A percentile compares a stretch with the other conserved stretches of the same genome.
Evolutionary conservation across 2,797 vertebrate genomes (phyloP).

Genomic region (Austrolebias charrua): DNA sequence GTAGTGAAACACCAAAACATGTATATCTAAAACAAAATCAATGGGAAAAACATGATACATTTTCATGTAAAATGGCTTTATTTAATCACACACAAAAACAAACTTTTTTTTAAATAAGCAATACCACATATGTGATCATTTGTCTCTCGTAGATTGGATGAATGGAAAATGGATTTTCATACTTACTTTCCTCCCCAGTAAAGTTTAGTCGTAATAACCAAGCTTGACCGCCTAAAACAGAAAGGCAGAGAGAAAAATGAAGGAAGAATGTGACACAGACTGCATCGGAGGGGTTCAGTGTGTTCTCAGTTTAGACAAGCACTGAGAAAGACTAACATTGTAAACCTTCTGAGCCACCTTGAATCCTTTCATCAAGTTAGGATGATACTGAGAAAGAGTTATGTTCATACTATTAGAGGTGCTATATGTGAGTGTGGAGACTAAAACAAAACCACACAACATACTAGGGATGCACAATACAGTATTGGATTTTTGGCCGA

Average conservation of each 20-base stretch:
- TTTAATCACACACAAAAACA: too few relatives aligned
- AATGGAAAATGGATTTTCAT: background rate
- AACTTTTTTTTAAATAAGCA: too few relatives aligned
- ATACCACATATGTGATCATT: background rate
- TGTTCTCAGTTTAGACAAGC: background rate
- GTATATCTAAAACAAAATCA: too few relatives aligned
- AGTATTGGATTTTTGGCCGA: too few relatives aligned
- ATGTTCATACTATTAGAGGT: background rate
- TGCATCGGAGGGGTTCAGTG: background rate
- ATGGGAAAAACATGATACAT: too few relatives aligned
- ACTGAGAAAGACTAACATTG: background rate
- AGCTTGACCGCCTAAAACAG: constrained; percentile 87
- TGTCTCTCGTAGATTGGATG: background rate
- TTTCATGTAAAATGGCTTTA: too few relatives aligned
- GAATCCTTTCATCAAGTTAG: background rate
- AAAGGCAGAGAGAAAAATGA: constrained; percentile 8
- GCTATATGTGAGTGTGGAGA: background rate
- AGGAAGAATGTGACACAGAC: background rate
- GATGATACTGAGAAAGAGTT: background rate
- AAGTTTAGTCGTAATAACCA: constrained; percentile 97
- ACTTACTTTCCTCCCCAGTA: constrained; percentile 99
- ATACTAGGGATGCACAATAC: too few relatives aligned
- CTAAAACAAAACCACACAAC: too few relatives aligned
- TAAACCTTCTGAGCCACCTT: background rate
- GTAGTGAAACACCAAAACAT: too few relatives aligned